Percentiles rank a stretch among this genome's conserved stretches.
These are phyloP conservation scores for Mixornis gularis DNA, from an alignment of 2,113 vertebrate genomes.

Conservation along the genomic window DNA sequence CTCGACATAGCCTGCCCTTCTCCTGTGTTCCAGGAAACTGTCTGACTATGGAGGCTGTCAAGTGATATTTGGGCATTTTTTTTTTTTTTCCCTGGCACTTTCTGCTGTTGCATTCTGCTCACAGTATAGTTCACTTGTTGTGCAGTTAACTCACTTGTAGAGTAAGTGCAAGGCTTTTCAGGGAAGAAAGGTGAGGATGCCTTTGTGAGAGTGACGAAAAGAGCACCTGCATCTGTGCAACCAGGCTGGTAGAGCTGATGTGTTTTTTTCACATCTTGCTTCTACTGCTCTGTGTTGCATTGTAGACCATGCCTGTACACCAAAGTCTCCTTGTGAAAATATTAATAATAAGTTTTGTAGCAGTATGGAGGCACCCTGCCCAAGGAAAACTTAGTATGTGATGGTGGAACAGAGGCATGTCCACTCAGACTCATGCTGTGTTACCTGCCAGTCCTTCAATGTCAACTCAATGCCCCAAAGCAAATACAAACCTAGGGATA, in stretches of 20 bases:
- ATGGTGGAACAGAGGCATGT: not conserved
- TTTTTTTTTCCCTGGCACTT: not conserved
- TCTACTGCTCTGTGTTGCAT: not conserved
- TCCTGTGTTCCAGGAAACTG: not conserved
- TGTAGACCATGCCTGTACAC: rapidly evolving
- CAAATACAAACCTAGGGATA: not conserved
- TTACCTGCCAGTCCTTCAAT: not conserved
- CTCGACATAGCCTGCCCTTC: not conserved
- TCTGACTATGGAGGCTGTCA: not conserved
- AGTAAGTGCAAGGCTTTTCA: not conserved
- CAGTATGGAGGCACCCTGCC: not conserved
- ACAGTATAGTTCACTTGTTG: not conserved
- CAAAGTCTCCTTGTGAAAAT: not conserved
- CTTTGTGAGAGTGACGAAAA: not conserved
- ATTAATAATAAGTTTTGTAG: not conserved
- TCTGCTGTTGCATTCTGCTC: not conserved
- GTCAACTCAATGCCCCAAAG: not conserved
- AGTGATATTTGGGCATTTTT: not conserved
- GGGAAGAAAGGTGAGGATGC: not conserved
- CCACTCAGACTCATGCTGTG: rapidly evolving
- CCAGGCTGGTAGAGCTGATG: not conserved
- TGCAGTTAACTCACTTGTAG: not conserved
- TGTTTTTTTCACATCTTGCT: not conserved
- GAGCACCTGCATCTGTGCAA: not conserved
- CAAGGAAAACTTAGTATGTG: not conserved